Percentiles rank a stretch among this genome's conserved stretches.
phyloP scores from a whole-genome alignment of 2,113 vertebrate genomes.

The Oreotrochilus melanogaster region DNA sequence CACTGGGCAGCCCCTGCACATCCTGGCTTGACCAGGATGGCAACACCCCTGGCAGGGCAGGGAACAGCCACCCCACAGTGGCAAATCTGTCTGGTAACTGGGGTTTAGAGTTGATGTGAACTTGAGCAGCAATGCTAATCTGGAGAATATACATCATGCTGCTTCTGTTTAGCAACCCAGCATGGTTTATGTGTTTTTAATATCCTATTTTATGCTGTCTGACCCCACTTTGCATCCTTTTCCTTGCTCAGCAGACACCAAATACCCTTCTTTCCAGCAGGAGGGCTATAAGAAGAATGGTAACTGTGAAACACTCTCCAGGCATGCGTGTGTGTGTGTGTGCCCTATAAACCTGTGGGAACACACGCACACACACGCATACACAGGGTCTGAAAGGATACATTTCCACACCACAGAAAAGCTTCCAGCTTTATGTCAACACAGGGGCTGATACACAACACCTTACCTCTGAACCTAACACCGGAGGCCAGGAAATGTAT shows the following conservation, averaged over 20 bases:
- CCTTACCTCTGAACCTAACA: conserved; percentile 55
- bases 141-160: conserved; percentile 61
- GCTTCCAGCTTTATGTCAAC: conserved; percentile 22
- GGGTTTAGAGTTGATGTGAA: conserved; percentile 56
- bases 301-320: neutral
- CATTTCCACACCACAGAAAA: conserved; percentile 27
- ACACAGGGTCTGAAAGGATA: neutral
- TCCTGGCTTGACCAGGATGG: neutral
- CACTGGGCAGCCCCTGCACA: neutral
- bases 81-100: conserved; percentile 45
- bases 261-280: conserved; percentile 50
- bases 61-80: neutral
- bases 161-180: conserved; percentile 75
- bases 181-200: conserved; percentile 76
- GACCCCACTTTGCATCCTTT: conserved; percentile 59
- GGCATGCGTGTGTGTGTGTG: neutral
- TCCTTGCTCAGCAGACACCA: conserved; percentile 72
- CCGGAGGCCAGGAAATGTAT: conserved; percentile 59
- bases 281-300: conserved; percentile 23
- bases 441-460: conserved; percentile 52
- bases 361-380: neutral
- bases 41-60: neutral
- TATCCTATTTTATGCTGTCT: conserved; percentile 75
- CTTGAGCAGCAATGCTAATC: conserved; percentile 66
- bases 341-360: neutral